Base-by-base conservation (phyloP, 2,113 vertebrate species). In the Aspiorhynchus laticeps region DNA sequence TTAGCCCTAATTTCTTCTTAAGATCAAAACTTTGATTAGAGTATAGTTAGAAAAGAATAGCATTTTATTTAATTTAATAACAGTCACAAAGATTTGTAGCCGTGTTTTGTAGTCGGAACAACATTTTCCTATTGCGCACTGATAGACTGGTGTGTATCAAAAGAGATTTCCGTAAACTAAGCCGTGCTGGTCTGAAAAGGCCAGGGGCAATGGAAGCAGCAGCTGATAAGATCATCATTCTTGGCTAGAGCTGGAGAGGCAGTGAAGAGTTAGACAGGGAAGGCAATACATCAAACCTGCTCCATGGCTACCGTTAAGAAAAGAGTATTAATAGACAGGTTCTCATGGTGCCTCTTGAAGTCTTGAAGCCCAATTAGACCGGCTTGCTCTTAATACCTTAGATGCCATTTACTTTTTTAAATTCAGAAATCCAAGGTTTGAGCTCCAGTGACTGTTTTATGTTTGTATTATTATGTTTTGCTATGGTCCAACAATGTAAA, bases 191-290 rank as follows among this genome's bases (percentile, higher is more conserved):
- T 26, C 75, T 88, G 80, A 90, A 86, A 90, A 83, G 87, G 87
- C 86, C 80, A 80, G 89, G 53, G 84, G 88, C 88, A 87, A 88
- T 87, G 85, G 76, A 87, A 84, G 84, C 83, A 67, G 46, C 81
- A 85, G 56, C 56, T 88, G 92, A 92, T 92, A 91, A 90, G 83
- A 92, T 92, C 91, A 91, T 92, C 90, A 92, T 90, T 90, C 89
- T 85, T 91, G 88, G 87, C 89, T 92, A 90, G 86, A 90, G 87
- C 86, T 91, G 86, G 85, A 91, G 90, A 78, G 77, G 87, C 86
- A 89, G 87, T 90, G 86, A 90, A 90, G 89, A 90, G 90, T 67
- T 86, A 86, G 90, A 89, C 89, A 90, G 81, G 79, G 87, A 89
- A 87, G 77, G 90, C 89, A 87, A 92, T 92, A 89, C 90, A 92